Evolutionary conservation across 2,113 vertebrate genomes (phyloP).

Genomic region (Eolophus roseicapilla): DNA sequence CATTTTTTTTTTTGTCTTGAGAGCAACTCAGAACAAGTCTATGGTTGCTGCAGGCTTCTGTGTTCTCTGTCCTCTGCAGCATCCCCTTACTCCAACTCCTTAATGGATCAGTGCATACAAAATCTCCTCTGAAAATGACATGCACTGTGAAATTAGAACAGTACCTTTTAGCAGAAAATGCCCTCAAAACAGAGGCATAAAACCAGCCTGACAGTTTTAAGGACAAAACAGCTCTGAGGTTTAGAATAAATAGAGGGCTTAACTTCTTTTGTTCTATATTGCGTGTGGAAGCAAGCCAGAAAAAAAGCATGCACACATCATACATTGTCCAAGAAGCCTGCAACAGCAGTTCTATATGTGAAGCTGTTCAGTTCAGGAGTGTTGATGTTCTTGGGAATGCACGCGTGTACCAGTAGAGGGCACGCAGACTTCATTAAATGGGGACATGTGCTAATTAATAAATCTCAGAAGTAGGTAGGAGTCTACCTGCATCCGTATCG

Average conservation of each 20-base stretch:
- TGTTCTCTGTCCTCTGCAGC: neutral
- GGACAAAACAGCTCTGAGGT: neutral
- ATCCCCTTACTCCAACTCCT: neutral
- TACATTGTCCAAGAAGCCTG: neutral
- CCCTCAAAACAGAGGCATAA: neutral
- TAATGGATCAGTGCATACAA: neutral
- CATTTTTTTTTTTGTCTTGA: neutral
- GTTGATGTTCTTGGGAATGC: neutral
- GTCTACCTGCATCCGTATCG: neutral
- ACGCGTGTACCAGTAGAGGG: constrained; percentile 61
- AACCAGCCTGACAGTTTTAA: neutral
- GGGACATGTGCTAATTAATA: constrained; percentile 34
- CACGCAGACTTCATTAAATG: constrained; percentile 43
- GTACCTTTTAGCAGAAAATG: neutral
- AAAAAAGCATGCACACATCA: neutral
- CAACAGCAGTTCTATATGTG: fast-evolving
- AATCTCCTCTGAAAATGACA: neutral
- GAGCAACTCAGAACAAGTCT: neutral
- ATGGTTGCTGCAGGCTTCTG: neutral
- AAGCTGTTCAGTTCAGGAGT: fast-evolving
- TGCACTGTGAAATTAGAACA: neutral
- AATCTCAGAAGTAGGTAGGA: neutral
- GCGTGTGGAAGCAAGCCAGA: neutral
- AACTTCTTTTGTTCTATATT: neutral
- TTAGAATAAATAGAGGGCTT: neutral